Evolutionary conservation across 2,888 invertebrate genomes (phyloP), one percentile per base, ranked within the genome.

Genomic region (Platypus cylindrus): DNA sequence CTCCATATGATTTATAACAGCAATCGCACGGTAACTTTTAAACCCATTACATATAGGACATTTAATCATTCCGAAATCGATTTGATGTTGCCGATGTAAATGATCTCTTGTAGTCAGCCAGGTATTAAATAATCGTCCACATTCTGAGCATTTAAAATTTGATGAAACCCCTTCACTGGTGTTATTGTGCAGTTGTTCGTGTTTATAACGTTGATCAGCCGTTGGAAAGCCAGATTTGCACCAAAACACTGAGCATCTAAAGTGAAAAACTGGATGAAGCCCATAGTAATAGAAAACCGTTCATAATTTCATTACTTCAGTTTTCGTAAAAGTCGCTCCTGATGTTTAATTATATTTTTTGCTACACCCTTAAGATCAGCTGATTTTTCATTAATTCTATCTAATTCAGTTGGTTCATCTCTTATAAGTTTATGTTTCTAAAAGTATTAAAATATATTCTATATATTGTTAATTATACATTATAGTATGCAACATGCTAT

Each of bases 51-150:
- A 76, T 35, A 68, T 58, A 1, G 70, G 68, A 46, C 75, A 76
- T 16, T 66, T 63, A 27, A 71, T 56, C 24, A 75, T 51, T 43
- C 73, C 75, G 32, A 71, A 59, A 51, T 73, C 70, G 8, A 76
- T 59, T 45, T 68, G 62, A 56, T 82, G 81, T 3, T 62, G 59
- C 45, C 71, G 73, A 76, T 79, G 80, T 46, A 82, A 59, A 56
- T 83, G 83, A 43, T 68, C 59, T 5, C 75, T 70, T 48, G 79
- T 74, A 3, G 67, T 62, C 13, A 72, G 64, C 83, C 83, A 83
- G 36, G 68, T 67, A 1, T 62, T 55, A 41, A 71, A 63, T n/a
- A 62, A 57, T 37, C 65, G 52, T 2, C 61, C 59, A 43, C 75
- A 75, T 31, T 66, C 58, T 3, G 52, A 60, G 47, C 75, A 75